Evolutionary conservation across 2,888 invertebrate species (phyloP), one percentile per base, ranked within the genome.

Genomic region (Leuctra nigra): DNA sequence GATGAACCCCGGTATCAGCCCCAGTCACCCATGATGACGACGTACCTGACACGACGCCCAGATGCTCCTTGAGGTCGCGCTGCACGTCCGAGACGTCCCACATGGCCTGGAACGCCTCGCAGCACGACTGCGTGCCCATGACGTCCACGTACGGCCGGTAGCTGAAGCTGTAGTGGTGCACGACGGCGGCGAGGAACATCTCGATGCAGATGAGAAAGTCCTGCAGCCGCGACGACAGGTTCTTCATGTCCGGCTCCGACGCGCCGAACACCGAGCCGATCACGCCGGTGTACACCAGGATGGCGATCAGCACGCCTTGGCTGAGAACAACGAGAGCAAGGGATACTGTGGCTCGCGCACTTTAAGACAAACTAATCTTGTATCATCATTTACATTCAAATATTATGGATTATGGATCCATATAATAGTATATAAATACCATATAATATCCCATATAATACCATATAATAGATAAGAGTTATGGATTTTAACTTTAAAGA

Each of bases 1-100:
- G n/a, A n/a, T n/a, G n/a, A n/a, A n/a, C n/a, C n/a, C n/a, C n/a
- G n/a, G n/a, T n/a, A n/a, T n/a, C n/a, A n/a, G n/a, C n/a, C n/a
- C n/a, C n/a, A n/a, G n/a, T n/a, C n/a, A n/a, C n/a, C 36, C 11
- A 36, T 2, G 4, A n/a, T 24, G 24, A 14, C 53, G 38, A 73
- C 82, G 69, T 73, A 80, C 91, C 84, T 6, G 20, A 20, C 44
- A 96, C 91, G 58, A 93, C 92, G 14, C 91, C 89, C 56, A 96
- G 81, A 70, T 97, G 96, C 69, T 97, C 95, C 25, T 87, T 83
- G 53, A 97, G 88, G 70, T 97, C 96, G 60, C 87, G 83, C 63
- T 89, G 89, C 38, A 97, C 92, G 72, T 97, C 97, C 0, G 93
- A 91, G n/a, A 97, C 85, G 70, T 97, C 95, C 86, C 92, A 92